Percentiles rank a stretch among this genome's conserved stretches.
phyloP scores from a whole-genome alignment of 2,797 vertebrate species.

The Pitangus sulphuratus region DNA sequence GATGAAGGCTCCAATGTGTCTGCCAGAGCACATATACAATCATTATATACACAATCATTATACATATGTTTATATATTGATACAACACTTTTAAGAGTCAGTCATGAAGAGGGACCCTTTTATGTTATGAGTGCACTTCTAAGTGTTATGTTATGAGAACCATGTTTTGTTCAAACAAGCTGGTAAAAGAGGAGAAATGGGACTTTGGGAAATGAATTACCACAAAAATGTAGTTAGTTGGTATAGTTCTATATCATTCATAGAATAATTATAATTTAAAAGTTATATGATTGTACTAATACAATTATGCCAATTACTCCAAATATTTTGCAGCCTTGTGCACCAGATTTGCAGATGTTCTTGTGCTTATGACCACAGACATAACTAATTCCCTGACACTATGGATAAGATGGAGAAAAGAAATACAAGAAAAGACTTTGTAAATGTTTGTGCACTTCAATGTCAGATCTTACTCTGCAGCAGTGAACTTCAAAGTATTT shows the following conservation, averaged over 20 bases:
- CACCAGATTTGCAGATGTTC: not conserved
- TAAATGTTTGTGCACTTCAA: not conserved
- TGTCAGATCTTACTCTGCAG: not conserved
- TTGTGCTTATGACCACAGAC: not conserved
- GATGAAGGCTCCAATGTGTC: not conserved
- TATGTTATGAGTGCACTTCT: not conserved
- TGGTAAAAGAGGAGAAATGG: not conserved
- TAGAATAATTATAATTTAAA: not conserved
- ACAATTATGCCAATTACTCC: not conserved
- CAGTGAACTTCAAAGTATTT: not conserved
- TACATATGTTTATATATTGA: not conserved
- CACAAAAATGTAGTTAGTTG: not conserved
- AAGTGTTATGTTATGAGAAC: not conserved
- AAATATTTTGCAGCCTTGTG: not conserved
- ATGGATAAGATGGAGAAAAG: not conserved
- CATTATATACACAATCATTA: not conserved
- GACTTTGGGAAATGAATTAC: not conserved
- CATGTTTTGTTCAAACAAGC: not conserved
- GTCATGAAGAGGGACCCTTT: not conserved
- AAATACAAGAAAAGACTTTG: not conserved
- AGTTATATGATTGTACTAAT: not conserved
- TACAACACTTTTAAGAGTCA: not conserved
- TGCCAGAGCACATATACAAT: not conserved
- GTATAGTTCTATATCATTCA: not conserved
- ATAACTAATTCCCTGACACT: not conserved